These are phyloP conservation scores for Lasiurus borealis DNA, from an alignment of 2,113 vertebrate genomes.

Conservation along the genomic window DNA sequence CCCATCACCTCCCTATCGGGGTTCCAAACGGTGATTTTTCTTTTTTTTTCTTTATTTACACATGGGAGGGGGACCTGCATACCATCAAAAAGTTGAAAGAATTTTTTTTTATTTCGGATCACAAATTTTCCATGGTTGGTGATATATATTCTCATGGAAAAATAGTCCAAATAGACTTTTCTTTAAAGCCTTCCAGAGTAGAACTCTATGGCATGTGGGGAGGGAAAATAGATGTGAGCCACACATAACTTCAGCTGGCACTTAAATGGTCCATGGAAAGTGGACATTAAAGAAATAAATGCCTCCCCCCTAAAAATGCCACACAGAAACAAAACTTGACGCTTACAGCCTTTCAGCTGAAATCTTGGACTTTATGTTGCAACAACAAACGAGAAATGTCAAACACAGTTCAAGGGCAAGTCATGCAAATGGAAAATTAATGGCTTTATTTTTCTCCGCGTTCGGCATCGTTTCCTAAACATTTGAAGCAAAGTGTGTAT, in stretches of 20 bases:
- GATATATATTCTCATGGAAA: background rate
- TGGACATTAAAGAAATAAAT: slow-evolving; percentile 35
- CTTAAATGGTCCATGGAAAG: background rate
- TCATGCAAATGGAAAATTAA: slow-evolving; percentile 82
- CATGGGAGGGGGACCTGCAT: background rate
- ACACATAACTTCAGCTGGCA: background rate
- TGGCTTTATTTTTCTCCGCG: slow-evolving; percentile 77
- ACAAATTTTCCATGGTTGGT: background rate
- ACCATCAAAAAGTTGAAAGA: background rate
- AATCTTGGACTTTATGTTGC: slow-evolving; percentile 70
- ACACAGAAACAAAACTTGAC: background rate
- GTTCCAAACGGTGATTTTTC: fast-evolving
- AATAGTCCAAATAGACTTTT: slow-evolving; percentile 13
- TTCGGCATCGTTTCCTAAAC: slow-evolving; percentile 80
- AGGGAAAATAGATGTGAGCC: background rate
- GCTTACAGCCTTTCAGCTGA: slow-evolving; percentile 50
- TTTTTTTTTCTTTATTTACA: background rate
- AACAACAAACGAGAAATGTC: slow-evolving; percentile 72
- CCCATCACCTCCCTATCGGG: too few relatives aligned
- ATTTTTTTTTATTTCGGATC: background rate
- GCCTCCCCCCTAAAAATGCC: background rate
- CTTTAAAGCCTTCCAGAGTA: background rate
- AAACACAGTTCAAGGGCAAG: slow-evolving; percentile 81
- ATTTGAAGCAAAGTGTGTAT: slow-evolving; percentile 71
- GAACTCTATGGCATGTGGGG: background rate